Conservation (phyloP, 30 jellyfish, hydroid and myxozoan species). For the Hydractinia symbiolongicarpus region DNA sequence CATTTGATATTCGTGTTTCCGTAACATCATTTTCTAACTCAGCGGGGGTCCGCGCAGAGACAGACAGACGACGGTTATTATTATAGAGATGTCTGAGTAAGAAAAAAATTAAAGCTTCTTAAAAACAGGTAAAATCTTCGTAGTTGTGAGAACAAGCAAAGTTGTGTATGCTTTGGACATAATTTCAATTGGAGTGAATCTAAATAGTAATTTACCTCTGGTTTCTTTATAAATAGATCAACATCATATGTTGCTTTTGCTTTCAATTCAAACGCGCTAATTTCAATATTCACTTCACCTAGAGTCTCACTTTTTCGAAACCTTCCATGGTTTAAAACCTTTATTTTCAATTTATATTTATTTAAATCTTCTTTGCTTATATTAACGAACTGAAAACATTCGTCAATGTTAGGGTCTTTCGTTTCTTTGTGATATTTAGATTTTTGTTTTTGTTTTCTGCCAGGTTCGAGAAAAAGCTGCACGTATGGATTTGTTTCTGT, state of each 20-base stretch:
- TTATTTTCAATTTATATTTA: slow-evolving; percentile 51
- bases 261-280: slow-evolving; percentile 36
- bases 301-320: slow-evolving; percentile 50
- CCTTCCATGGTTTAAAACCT: slow-evolving; percentile 55
- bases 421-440: slow-evolving; percentile 55
- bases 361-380: slow-evolving; percentile 42
- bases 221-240: slow-evolving; percentile 47
- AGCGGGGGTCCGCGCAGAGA: too few relatives aligned
- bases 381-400: slow-evolving; percentile 34
- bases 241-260: slow-evolving; percentile 52
- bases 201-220: slow-evolving; percentile 38
- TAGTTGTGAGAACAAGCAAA: too few relatives aligned
- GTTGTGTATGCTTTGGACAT: too few relatives aligned
- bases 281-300: slow-evolving; percentile 76
- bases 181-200: too few relatives aligned
- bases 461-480: slow-evolving; percentile 66
- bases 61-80: too few relatives aligned
- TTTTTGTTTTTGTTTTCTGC: slow-evolving; percentile 77
- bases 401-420: slow-evolving; percentile 71
- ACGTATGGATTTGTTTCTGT: slow-evolving; percentile 64
- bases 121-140: too few relatives aligned
- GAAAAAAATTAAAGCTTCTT: too few relatives aligned
- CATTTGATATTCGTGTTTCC: too few relatives aligned
- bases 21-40: too few relatives aligned
- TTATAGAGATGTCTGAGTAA: too few relatives aligned